Percentiles rank a stretch among this genome's conserved stretches.
Conservation (phyloP, 1,140 invertebrate genomes). For the Lepidurus arcticus region DNA sequence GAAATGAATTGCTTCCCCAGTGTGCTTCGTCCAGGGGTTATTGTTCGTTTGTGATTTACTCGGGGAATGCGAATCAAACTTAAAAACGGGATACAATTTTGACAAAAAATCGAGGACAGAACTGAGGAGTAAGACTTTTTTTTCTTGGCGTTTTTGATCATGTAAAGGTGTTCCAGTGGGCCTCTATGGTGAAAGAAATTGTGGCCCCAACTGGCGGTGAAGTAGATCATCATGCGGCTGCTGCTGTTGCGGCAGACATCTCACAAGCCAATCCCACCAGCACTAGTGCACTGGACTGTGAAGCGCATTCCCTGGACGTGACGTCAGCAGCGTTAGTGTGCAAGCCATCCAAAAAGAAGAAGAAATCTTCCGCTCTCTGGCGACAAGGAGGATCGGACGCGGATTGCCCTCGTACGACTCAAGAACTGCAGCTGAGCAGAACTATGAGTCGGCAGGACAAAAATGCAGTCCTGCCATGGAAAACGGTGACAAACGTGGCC, state of each 20-base stretch:
- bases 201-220: conserved; percentile 20
- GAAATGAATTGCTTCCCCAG: neutral
- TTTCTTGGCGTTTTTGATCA: neutral
- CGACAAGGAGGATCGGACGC: neutral
- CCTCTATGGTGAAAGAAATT: conserved; percentile 11
- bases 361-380: neutral
- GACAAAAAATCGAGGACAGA: no score
- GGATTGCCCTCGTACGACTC: neutral
- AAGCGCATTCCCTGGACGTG: conserved; percentile 12
- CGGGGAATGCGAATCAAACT: no score
- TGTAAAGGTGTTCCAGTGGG: neutral
- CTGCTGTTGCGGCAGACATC: neutral
- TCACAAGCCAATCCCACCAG: neutral
- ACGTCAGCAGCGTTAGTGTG: neutral
- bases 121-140: neutral
- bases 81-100: no score
- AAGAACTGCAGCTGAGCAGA: neutral
- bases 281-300: neutral
- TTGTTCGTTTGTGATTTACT: no score
- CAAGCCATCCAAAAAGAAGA: neutral
- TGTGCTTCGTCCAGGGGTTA: neutral
- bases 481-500: conserved; percentile 18
- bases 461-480: neutral
- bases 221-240: conserved; percentile 1
- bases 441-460: neutral